Conservation (phyloP, 2,888 invertebrate species). For the Ernsta delagoae region DNA sequence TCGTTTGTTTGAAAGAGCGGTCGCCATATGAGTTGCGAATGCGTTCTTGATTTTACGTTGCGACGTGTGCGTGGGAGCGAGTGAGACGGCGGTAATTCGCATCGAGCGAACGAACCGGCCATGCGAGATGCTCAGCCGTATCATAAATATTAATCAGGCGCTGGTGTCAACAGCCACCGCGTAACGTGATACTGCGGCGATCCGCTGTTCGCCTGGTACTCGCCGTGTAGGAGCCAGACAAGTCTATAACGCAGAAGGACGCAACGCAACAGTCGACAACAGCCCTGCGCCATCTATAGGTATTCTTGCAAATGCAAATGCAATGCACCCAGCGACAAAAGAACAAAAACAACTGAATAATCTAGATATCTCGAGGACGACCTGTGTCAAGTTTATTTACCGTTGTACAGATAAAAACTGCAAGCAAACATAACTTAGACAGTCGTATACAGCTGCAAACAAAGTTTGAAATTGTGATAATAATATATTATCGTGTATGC, state of each 20-base stretch:
- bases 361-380: slow-evolving; percentile 27
- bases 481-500: slow-evolving; percentile 63
- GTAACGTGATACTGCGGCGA: slow-evolving; percentile 82
- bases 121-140: slow-evolving; percentile 84
- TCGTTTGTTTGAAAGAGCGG: slow-evolving; percentile 71
- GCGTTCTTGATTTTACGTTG: slow-evolving; percentile 59
- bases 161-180: slow-evolving; percentile 85
- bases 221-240: slow-evolving; percentile 60
- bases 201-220: slow-evolving; percentile 79
- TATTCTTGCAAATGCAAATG: slow-evolving; percentile 13
- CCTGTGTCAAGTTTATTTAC: slow-evolving; percentile 26
- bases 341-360: slow-evolving; percentile 15
- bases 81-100: slow-evolving; percentile 75
- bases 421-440: slow-evolving; percentile 49
- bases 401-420: slow-evolving; percentile 28
- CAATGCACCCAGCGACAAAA: neutral
- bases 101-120: slow-evolving; percentile 79
- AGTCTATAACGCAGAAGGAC: slow-evolving; percentile 52
- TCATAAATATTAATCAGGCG: slow-evolving; percentile 85
- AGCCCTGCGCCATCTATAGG: slow-evolving; percentile 27
- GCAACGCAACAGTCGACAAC: slow-evolving; percentile 41
- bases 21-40: slow-evolving; percentile 62
- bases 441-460: slow-evolving; percentile 44
- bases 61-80: slow-evolving; percentile 57
- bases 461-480: slow-evolving; percentile 63